These are phyloP conservation scores for Drymonia ruficornis DNA, from an alignment of 2,888 invertebrate species.

Conservation along the genomic window DNA sequence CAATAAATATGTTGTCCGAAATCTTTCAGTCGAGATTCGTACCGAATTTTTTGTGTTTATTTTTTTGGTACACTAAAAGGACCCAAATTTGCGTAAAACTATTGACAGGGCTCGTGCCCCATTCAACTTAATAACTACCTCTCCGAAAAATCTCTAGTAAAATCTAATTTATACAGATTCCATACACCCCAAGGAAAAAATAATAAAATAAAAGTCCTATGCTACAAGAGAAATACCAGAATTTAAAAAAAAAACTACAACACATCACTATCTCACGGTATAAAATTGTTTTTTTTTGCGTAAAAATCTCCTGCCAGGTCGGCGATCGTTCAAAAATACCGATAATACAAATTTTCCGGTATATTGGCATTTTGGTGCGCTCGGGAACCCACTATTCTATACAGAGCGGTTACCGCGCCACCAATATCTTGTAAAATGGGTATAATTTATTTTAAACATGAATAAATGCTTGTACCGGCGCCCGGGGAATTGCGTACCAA, in stretches of 20 bases:
- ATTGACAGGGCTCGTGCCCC: conserved; percentile 62
- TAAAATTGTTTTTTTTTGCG: conserved; percentile 51
- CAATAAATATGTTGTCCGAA: conserved; percentile 18
- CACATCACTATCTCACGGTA: conserved; percentile 59
- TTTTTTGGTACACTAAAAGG: conserved; percentile 60
- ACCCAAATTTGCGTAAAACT: conserved; percentile 68
- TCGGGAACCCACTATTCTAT: conserved; percentile 26
- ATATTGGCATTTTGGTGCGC: conserved; percentile 20
- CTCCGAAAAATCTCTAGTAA: conserved; percentile 71
- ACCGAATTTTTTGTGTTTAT: conserved; percentile 38
- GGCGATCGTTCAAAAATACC: conserved; percentile 42
- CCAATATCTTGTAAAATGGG: conserved; percentile 24
- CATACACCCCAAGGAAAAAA: conserved; percentile 78
- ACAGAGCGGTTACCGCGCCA: conserved; percentile 40
- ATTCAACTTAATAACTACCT: conserved; percentile 65
- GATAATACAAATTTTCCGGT: conserved; percentile 8
- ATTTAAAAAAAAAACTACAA: conserved; percentile 53
- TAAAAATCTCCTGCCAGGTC: conserved; percentile 43
- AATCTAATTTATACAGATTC: conserved; percentile 81
- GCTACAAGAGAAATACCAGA: conserved; percentile 65
- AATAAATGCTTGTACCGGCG: conserved; percentile 70
- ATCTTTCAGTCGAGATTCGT: conserved; percentile 63
- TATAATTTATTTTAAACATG: conserved; percentile 50
- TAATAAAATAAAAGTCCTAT: conserved; percentile 51
- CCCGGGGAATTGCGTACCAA: conserved; percentile 47